phyloP scores from a whole-genome alignment of 1,140 invertebrate genomes.

The Zaprionus capensis region DNA sequence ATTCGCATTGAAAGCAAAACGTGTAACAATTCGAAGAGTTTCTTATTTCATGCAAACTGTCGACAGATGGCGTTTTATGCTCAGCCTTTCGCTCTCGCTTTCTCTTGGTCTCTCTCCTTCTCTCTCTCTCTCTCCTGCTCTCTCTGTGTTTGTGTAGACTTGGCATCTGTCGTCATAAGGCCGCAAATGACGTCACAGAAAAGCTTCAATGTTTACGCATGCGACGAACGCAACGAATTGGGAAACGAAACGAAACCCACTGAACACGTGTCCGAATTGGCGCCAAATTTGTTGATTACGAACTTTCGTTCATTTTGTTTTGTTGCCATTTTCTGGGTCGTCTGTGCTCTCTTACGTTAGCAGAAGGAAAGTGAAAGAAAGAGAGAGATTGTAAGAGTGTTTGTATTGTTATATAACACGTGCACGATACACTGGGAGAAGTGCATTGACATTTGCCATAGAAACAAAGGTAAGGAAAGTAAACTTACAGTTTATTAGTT shows the following conservation, averaged over 20 bases:
- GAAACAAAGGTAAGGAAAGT: no score
- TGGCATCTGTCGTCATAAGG: slow-evolving; percentile 64
- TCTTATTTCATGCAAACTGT: background rate
- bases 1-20: background rate
- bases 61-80: slow-evolving; percentile 59
- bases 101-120: background rate
- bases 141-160: slow-evolving; percentile 45
- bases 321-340: slow-evolving; percentile 65
- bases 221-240: slow-evolving; percentile 53
- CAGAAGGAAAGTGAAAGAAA: background rate
- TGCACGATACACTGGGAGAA: slow-evolving; percentile 39
- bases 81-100: background rate
- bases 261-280: slow-evolving; percentile 58
- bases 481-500: no score
- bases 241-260: slow-evolving; percentile 46
- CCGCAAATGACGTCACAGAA: slow-evolving; percentile 71
- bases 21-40: background rate
- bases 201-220: slow-evolving; percentile 73
- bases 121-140: background rate
- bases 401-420: slow-evolving; percentile 67
- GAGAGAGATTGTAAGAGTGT: background rate
- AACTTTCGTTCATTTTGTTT: slow-evolving; percentile 59
- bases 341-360: slow-evolving; percentile 30
- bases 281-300: slow-evolving; percentile 65
- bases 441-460: background rate